These are phyloP conservation scores for Bombus confusus DNA, from an alignment of 1,140 invertebrate species.

Conservation along the genomic window DNA sequence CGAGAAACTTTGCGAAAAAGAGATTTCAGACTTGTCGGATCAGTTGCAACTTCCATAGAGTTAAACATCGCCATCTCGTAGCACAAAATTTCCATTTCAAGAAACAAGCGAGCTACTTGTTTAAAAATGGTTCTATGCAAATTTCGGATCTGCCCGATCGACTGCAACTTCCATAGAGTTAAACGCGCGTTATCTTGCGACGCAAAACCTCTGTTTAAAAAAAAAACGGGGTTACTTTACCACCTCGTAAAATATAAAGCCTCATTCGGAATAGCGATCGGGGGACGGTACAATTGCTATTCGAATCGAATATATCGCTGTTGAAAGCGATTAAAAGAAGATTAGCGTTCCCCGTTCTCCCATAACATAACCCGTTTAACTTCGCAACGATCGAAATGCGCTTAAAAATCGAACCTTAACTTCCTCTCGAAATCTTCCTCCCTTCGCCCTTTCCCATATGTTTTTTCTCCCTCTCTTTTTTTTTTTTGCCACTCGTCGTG, in stretches of 20 bases:
- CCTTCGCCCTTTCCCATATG: background rate
- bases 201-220: background rate
- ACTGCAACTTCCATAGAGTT: no score
- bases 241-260: background rate
- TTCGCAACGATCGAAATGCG: slow-evolving; percentile 3
- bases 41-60: background rate
- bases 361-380: slow-evolving; percentile 13
- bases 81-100: background rate
- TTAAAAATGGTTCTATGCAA: no score
- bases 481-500: background rate
- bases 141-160: no score
- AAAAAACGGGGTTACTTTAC: background rate
- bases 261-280: background rate
- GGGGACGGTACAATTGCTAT: background rate
- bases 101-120: no score
- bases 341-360: slow-evolving; percentile 1
- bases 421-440: slow-evolving; percentile 11
- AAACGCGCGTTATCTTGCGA: no score
- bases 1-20: no score
- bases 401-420: slow-evolving; percentile 19
- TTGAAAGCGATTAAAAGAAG: background rate
- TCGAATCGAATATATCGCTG: slow-evolving; percentile 4
- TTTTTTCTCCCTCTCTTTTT: background rate
- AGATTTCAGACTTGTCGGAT: background rate
- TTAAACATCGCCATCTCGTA: background rate